Percentiles rank a stretch among this genome's conserved stretches.
These are phyloP conservation scores for Rhadina sibilatrix DNA, from an alignment of 2,113 vertebrate genomes.

Conservation along the genomic window DNA sequence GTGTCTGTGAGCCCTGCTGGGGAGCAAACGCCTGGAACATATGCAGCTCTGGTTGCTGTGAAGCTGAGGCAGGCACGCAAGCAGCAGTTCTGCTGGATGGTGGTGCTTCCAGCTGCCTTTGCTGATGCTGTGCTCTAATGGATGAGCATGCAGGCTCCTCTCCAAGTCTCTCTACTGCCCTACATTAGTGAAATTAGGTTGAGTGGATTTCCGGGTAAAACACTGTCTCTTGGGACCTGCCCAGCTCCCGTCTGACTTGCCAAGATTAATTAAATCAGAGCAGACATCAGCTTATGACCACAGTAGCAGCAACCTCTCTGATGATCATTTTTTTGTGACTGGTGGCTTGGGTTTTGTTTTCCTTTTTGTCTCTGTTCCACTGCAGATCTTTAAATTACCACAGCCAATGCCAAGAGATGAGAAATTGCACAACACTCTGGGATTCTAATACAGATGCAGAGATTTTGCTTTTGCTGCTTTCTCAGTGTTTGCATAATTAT, in stretches of 20 bases:
- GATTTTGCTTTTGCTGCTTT: conserved; percentile 35
- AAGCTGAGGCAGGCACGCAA: conserved; percentile 16
- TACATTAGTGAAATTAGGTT: conserved; percentile 82
- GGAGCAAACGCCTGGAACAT: conserved; percentile 52
- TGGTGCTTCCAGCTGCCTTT: conserved; percentile 68
- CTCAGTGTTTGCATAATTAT: conserved; percentile 36
- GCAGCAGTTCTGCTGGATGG: conserved; percentile 48
- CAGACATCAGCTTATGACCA: conserved; percentile 71
- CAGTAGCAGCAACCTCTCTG: conserved; percentile 69
- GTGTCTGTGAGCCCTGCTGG: conserved; percentile 14
- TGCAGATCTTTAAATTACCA: conserved; percentile 64
- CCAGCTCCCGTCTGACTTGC: conserved; percentile 73
- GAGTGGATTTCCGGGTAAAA: conserved; percentile 82
- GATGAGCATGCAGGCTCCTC: conserved; percentile 66
- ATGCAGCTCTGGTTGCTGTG: conserved; percentile 31
- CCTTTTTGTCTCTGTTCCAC: conserved; percentile 52
- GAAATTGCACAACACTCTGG: conserved; percentile 22
- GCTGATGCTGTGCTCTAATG: conserved; percentile 64
- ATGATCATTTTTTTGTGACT: conserved; percentile 66
- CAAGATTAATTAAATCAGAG: conserved; percentile 80
- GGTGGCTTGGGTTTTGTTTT: conserved; percentile 57
- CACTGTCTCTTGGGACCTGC: conserved; percentile 77
- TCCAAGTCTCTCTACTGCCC: conserved; percentile 74
- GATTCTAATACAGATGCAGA: conserved; percentile 18
- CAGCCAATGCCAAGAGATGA: conserved; percentile 28